These are phyloP conservation scores for Hylaea fasciaria DNA, from an alignment of 2,888 invertebrate species.

Conservation along the genomic window DNA sequence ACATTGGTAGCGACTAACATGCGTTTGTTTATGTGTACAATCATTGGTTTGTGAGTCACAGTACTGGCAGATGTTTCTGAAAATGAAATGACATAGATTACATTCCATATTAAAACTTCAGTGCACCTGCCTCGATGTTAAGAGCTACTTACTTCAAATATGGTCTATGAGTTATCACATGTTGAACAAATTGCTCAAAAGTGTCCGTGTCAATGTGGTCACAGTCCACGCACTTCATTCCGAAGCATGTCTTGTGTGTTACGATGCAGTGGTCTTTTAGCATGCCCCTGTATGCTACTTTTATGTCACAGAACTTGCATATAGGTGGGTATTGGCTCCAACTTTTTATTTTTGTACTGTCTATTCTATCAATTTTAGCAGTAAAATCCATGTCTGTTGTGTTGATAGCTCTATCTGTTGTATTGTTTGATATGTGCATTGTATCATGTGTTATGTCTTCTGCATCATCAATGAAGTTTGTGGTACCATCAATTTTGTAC, in stretches of 20 bases:
- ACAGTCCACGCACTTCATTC: constrained; percentile 25
- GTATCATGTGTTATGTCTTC: not conserved
- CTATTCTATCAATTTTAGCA: not conserved
- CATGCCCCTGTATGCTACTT: not conserved
- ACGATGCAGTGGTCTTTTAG: constrained; percentile 18
- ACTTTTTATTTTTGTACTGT: not conserved
- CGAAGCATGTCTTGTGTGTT: constrained; percentile 27
- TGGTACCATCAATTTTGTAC: not conserved
- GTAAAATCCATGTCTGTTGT: not conserved
- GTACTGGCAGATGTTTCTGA: constrained; percentile 31
- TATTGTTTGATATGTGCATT: not conserved
- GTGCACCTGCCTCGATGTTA: too few species aligned
- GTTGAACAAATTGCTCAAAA: constrained; percentile 24
- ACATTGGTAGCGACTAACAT: constrained; percentile 21
- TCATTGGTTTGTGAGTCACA: constrained; percentile 18
- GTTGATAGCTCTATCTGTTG: not conserved
- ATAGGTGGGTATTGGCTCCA: constrained; percentile 26
- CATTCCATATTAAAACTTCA: not conserved
- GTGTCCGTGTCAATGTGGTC: not conserved
- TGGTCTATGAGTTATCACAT: constrained; percentile 25
- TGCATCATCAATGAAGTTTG: not conserved
- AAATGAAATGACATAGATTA: constrained; percentile 1
- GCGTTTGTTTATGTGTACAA: constrained; percentile 10
- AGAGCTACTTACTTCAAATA: constrained; percentile 18
- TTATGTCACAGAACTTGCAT: constrained; percentile 21